A percentile compares a stretch with the other conserved stretches of the same genome.
phyloP scores from a whole-genome alignment of 2,113 vertebrate genomes.

The Vicugna pacos region DNA sequence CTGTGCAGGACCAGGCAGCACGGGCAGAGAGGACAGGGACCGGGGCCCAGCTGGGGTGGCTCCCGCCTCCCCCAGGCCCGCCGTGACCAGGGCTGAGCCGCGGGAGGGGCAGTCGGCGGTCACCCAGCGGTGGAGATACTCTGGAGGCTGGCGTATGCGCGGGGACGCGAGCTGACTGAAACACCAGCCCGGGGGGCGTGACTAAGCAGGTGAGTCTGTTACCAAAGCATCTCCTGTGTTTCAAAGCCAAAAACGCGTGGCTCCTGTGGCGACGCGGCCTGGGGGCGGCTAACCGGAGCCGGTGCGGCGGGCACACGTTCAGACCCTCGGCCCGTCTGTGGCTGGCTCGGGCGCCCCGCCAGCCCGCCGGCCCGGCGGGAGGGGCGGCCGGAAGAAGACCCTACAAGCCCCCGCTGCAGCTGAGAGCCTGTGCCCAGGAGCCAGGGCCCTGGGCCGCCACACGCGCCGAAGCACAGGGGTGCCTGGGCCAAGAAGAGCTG shows the following conservation, averaged over 20 bases:
- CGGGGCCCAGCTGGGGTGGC: accelerated
- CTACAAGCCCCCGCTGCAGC: accelerated
- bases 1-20: accelerated
- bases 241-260: not conserved
- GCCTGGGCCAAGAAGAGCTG: not conserved
- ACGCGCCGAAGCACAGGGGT: accelerated
- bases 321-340: accelerated
- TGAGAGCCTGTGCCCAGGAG: accelerated
- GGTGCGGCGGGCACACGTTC: accelerated
- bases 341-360: not conserved
- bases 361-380: accelerated
- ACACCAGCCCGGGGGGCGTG: not conserved
- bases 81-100: accelerated
- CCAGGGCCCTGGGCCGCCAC: accelerated
- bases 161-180: accelerated
- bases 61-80: accelerated
- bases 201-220: not conserved
- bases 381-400: accelerated
- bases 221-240: not conserved
- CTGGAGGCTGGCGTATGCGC: not conserved
- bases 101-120: not conserved
- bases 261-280: not conserved
- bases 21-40: accelerated
- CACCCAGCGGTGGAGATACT: accelerated
- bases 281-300: accelerated